phyloP scores from a whole-genome alignment of 2,888 invertebrate genomes.

The Dysmachus trigonus region DNA sequence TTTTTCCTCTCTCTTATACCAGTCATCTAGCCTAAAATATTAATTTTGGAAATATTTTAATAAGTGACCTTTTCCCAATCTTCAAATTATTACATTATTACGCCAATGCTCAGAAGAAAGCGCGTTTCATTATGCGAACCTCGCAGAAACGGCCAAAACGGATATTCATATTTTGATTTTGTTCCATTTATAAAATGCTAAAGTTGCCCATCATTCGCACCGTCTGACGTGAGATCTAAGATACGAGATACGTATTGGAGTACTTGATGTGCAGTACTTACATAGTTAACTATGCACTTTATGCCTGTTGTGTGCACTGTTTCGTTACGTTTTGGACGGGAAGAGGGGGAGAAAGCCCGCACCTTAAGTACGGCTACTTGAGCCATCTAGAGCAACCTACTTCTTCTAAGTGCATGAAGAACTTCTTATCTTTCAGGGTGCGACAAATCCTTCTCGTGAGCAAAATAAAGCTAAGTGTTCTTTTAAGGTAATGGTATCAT shows the following conservation, averaged over 20 bases:
- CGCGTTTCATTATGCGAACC: too few relatives aligned
- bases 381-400: constrained; percentile 40
- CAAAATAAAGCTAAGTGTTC: constrained; percentile 35
- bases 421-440: constrained; percentile 38
- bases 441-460: constrained; percentile 28
- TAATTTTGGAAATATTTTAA: too few relatives aligned
- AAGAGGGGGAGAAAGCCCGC: neutral
- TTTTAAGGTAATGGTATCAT: constrained; percentile 42
- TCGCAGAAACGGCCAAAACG: too few relatives aligned
- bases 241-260: neutral
- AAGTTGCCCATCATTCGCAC: neutral
- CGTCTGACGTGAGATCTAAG: neutral
- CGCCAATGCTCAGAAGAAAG: too few relatives aligned
- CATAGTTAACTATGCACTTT: constrained; percentile 35
- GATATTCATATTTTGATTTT: too few relatives aligned
- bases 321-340: neutral
- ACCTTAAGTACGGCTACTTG: constrained; percentile 34
- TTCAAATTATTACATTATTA: too few relatives aligned
- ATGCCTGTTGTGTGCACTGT: constrained; percentile 24
- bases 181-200: neutral
- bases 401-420: constrained; percentile 28
- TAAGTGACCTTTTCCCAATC: too few relatives aligned
- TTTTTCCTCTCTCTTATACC: too few relatives aligned
- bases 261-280: constrained; percentile 6
- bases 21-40: too few relatives aligned